Conservation (phyloP, 2,888 invertebrate genomes). For the Clivina fossor region DNA sequence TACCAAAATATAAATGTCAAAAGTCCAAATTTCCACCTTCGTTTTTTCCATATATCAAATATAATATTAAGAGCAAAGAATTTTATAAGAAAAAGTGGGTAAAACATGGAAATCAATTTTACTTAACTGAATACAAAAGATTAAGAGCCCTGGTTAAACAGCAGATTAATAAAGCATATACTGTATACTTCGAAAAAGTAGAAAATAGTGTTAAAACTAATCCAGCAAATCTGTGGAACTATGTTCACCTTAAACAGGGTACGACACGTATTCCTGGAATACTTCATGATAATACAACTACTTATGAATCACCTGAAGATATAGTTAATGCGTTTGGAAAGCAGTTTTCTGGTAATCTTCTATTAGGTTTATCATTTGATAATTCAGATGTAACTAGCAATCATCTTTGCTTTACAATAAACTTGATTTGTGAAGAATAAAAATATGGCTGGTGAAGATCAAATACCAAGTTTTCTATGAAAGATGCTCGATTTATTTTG, state of each 20-base stretch:
- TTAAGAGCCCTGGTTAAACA: not conserved
- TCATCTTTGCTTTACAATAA: too few relatives aligned
- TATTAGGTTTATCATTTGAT: too few relatives aligned
- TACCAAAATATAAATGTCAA: not conserved
- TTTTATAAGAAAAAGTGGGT: not conserved
- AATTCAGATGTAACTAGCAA: too few relatives aligned
- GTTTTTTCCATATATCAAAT: not conserved
- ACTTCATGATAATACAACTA: not conserved
- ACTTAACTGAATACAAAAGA: not conserved
- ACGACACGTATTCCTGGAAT: not conserved
- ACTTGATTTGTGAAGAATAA: too few relatives aligned
- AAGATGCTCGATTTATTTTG: not conserved
- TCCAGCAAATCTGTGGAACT: not conserved
- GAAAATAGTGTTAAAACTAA: not conserved
- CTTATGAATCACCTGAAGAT: not conserved
- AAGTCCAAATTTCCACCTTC: not conserved
- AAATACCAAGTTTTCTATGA: conserved; percentile 4
- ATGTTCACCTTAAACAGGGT: not conserved
- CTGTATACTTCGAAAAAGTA: not conserved
- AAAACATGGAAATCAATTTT: not conserved
- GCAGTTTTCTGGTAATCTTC: not conserved
- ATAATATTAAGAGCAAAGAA: not conserved
- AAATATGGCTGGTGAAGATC: not conserved
- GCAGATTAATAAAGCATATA: conserved; percentile 1
- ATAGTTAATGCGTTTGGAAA: not conserved